phyloP scores from a whole-genome alignment of 1,140 invertebrate genomes.

The Steinernema feltiae region DNA sequence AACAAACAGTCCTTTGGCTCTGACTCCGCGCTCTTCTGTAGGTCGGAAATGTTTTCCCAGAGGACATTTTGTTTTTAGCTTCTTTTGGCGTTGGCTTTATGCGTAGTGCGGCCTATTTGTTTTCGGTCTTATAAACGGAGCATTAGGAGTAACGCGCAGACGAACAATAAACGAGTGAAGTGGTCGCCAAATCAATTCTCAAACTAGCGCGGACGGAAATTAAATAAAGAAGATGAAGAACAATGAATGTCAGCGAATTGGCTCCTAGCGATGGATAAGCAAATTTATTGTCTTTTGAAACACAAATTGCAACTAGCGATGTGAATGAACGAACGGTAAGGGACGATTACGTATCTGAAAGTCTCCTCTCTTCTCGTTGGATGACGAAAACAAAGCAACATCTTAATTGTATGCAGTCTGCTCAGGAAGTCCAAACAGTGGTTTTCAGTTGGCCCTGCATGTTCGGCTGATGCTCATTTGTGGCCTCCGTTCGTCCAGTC shows the following conservation, averaged over 20 bases:
- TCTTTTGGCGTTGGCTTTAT: no score
- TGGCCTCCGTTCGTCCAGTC: no score
- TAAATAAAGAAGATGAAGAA: not conserved
- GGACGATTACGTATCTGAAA: not conserved
- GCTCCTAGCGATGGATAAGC: not conserved
- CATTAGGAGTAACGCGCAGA: not conserved
- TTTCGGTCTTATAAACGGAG: not conserved
- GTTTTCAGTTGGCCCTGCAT: not conserved
- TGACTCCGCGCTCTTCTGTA: no score
- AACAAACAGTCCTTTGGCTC: no score
- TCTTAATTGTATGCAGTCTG: no score
- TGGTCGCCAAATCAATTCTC: not conserved
- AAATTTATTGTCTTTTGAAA: not conserved
- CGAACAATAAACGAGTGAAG: not conserved
- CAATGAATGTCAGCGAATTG: not conserved
- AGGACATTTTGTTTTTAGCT: no score
- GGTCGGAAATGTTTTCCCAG: no score
- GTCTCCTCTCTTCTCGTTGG: no score
- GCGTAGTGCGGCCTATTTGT: no score
- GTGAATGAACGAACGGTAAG: not conserved
- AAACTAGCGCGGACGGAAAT: not conserved
- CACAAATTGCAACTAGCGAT: not conserved
- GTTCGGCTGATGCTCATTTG: no score
- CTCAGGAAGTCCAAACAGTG: not conserved
- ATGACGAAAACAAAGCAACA: no score